Evolutionary conservation across 1,140 invertebrate genomes (phyloP), one percentile per base, ranked within the genome.

Genomic region (Drosophila serrata): DNA sequence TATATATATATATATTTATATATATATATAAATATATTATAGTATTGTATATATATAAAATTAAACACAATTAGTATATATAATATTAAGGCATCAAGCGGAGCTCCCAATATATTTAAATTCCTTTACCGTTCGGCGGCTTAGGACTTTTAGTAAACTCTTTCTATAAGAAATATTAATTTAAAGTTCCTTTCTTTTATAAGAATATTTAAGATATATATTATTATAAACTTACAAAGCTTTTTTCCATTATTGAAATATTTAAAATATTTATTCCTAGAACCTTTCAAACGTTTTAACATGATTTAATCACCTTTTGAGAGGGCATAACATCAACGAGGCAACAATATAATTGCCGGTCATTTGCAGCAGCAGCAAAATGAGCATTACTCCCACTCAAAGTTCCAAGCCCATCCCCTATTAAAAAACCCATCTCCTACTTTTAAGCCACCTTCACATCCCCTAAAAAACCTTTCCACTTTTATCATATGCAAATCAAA

Each of bases 401-500:
- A 53, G 7, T 2, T 7, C 13, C 39, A 8, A 6, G n/a, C 42
- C 11, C 19, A 6, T 2, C 7, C 29, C 9, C 19, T 35, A 35
- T 19, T 62, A 13, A 15, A 40, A 31, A 19, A 24, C 40, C 58
- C 43, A 33, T 9, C 42, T 19, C 19, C 74, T 33, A 2, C 9
- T 24, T 27, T 13, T 22, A 53, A 22, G 17, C 9, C 27, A 31
- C 8, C 31, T 22, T 13, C 22, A 27, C 17, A 15, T n/a, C 24
- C 33, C 17, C 33, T 40, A 33, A 42, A 24, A n/a, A n/a, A n/a
- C 53, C 73, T 62, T 69, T 82, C 76, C 72, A 1, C 42, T 65
- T 69, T 65, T 42, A 35, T 87, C 87, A 91, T 91, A 91, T 91
- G 88, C 88, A 91, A 91, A 91, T 91, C 88, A 85, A 84, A 91